Conservation (phyloP, 2,888 invertebrate species). For the Alentia gelatinosa region DNA sequence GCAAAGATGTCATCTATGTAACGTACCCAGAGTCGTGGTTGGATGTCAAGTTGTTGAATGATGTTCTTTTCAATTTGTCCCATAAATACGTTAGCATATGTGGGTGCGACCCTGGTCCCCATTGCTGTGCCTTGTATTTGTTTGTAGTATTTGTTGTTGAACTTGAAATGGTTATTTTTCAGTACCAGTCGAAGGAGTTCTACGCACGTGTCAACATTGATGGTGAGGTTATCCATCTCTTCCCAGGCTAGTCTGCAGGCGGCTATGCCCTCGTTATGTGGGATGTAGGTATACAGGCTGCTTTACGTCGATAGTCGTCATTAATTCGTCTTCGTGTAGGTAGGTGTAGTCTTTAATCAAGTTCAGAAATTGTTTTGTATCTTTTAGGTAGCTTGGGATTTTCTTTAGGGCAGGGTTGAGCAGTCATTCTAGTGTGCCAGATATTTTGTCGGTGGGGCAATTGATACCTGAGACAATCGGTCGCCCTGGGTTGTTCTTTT, state of each 20-base stretch:
- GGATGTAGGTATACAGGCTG: not conserved
- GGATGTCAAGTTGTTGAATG: not conserved
- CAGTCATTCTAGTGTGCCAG: not conserved
- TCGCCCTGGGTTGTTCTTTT: not conserved
- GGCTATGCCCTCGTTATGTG: not conserved
- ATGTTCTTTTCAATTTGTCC: not conserved
- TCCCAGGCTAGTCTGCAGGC: not conserved
- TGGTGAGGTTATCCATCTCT: not conserved
- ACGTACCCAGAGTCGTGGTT: not conserved
- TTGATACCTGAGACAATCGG: not conserved
- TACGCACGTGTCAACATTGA: not conserved
- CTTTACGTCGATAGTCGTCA: not conserved
- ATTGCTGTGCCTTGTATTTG: constrained; percentile 7
- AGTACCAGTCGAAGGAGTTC: not conserved
- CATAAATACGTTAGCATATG: constrained; percentile 13
- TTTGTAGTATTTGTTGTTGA: not conserved
- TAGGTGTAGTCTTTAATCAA: not conserved
- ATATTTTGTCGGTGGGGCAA: not conserved
- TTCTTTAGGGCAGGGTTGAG: not conserved
- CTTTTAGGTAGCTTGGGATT: not conserved
- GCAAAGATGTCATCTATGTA: constrained; percentile 16
- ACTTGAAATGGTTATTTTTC: not conserved
- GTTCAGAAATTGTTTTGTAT: not conserved
- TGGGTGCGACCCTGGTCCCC: not conserved
- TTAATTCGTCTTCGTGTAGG: not conserved